These are phyloP conservation scores for Sphinx pinastri DNA, from an alignment of 2,888 invertebrate species.

Conservation along the genomic window DNA sequence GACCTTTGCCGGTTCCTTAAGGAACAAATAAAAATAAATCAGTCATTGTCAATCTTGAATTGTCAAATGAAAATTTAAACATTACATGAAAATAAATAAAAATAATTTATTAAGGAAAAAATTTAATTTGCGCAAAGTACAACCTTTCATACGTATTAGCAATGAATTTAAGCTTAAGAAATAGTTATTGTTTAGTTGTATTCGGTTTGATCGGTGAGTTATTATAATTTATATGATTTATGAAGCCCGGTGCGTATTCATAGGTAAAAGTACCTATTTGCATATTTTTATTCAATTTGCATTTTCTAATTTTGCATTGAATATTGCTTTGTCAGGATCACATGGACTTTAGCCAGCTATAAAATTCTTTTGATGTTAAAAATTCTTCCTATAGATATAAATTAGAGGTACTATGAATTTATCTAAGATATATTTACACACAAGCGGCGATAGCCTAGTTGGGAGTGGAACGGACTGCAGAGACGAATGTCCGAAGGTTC, in stretches of 20 bases:
- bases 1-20: no score
- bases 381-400: not conserved
- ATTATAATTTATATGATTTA: slow-evolving; percentile 13
- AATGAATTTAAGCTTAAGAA: slow-evolving; percentile 30
- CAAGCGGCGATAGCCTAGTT: no score
- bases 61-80: not conserved
- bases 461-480: no score
- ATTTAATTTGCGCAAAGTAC: not conserved
- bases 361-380: not conserved
- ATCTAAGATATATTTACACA: not conserved
- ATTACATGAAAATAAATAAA: not conserved
- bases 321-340: slow-evolving; percentile 13
- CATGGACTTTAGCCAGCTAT: not conserved
- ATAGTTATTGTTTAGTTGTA: slow-evolving; percentile 27
- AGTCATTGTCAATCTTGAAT: no score
- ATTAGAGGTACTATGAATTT: not conserved
- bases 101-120: not conserved
- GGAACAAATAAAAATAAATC: no score
- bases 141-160: not conserved
- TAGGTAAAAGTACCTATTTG: not conserved
- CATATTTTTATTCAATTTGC: not conserved
- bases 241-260: not conserved
- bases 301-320: slow-evolving; percentile 7
- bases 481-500: no score
- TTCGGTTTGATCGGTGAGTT: slow-evolving; percentile 33